Conservation (phyloP, 2,797 vertebrate species). For the Chaunax sp. region DNA sequence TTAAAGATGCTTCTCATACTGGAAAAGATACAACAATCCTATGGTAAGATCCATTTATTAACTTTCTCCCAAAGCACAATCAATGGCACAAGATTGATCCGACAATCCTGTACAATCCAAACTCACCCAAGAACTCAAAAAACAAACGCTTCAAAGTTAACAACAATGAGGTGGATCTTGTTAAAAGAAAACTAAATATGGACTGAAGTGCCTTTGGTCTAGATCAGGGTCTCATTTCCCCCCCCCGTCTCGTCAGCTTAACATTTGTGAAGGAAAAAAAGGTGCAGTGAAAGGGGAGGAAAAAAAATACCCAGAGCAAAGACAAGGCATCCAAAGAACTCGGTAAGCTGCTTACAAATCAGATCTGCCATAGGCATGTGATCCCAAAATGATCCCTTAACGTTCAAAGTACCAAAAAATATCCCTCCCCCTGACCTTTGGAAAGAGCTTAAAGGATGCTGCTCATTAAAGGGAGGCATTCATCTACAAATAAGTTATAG, state of each 20-base stretch:
- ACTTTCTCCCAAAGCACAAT: background rate
- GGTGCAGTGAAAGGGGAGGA: slow-evolving; percentile 48
- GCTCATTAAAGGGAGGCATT: slow-evolving; percentile 78
- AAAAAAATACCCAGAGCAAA: slow-evolving; percentile 68
- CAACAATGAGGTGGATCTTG: slow-evolving; percentile 7
- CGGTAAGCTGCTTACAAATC: slow-evolving; percentile 85
- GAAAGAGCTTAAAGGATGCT: slow-evolving; percentile 79
- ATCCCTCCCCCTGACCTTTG: slow-evolving; percentile 77
- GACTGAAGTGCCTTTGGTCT: slow-evolving; percentile 15
- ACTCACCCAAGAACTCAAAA: slow-evolving; percentile 11
- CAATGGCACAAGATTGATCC: background rate
- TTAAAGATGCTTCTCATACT: background rate
- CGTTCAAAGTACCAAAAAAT: slow-evolving; percentile 83
- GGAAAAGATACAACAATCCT: background rate
- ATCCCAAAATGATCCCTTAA: slow-evolving; percentile 81
- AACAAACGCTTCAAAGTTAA: background rate
- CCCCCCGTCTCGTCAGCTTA: slow-evolving; percentile 60
- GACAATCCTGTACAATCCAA: background rate
- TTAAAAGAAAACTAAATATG: slow-evolving; percentile 10
- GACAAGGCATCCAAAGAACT: slow-evolving; percentile 86
- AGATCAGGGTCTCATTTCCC: slow-evolving; percentile 39
- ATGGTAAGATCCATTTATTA: background rate
- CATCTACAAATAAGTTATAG: slow-evolving; percentile 49
- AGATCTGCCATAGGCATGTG: slow-evolving; percentile 83
- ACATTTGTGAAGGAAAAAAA: slow-evolving; percentile 44